These are phyloP conservation scores for Eupsittula cactorum DNA, from an alignment of 2,113 vertebrate genomes.

Conservation along the genomic window DNA sequence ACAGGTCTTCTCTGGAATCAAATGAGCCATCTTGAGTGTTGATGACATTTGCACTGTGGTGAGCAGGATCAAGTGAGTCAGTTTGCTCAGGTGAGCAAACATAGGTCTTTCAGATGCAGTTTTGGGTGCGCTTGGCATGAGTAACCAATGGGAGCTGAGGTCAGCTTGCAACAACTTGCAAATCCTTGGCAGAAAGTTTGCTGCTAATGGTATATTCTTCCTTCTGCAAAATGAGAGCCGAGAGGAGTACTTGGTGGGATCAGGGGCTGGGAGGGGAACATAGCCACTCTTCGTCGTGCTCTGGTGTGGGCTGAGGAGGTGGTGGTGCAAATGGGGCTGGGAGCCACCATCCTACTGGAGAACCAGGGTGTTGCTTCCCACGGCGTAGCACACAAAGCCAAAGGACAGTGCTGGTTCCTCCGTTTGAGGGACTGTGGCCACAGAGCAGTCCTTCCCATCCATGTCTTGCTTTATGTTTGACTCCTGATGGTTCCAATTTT, in stretches of 20 bases:
- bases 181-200: background rate
- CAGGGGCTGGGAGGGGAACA: background rate
- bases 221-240: background rate
- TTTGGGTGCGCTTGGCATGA: background rate
- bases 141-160: background rate
- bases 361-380: accelerated
- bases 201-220: background rate
- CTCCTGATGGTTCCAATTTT: background rate
- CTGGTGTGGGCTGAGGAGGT: background rate
- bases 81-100: background rate
- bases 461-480: background rate
- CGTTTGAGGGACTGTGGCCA: accelerated
- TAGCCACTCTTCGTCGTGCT: accelerated
- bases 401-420: background rate
- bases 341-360: background rate
- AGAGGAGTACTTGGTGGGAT: background rate
- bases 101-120: background rate
- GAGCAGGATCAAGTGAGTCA: background rate
- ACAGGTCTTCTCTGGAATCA: background rate
- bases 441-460: background rate
- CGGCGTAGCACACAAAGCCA: background rate
- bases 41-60: background rate
- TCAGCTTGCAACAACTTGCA: background rate
- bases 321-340: background rate
- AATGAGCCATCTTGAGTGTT: background rate